Evolutionary conservation across 2,797 vertebrate genomes (phyloP).

Genomic region (Argyrosomus regius): DNA sequence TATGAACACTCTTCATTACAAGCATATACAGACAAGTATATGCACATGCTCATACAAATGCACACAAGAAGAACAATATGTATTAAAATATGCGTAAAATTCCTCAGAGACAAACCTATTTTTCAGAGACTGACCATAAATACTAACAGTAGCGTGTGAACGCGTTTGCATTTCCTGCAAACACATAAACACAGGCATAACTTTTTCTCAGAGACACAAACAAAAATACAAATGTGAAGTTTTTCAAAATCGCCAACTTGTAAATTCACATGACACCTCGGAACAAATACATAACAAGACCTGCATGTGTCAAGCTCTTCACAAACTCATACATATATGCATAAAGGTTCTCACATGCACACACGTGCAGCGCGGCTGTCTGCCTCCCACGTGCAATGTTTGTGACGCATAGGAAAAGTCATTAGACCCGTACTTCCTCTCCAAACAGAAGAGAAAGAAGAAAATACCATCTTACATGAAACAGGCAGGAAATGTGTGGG

Average conservation of each 20-base stretch:
- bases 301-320: slow-evolving; percentile 42
- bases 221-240: slow-evolving; percentile 26
- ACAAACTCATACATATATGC: slow-evolving; percentile 61
- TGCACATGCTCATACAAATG: slow-evolving; percentile 44
- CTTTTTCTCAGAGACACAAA: slow-evolving; percentile 22
- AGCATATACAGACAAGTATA: slow-evolving; percentile 15
- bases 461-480: slow-evolving; percentile 73
- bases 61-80: slow-evolving; percentile 20
- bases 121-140: slow-evolving; percentile 35
- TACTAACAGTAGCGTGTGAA: slow-evolving; percentile 24
- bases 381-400: slow-evolving; percentile 75
- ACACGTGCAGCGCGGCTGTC: slow-evolving; percentile 66
- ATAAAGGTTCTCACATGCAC: slow-evolving; percentile 65
- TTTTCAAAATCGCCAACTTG: slow-evolving; percentile 36
- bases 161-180: slow-evolving; percentile 22
- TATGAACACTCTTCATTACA: not conserved
- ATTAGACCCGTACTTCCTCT: slow-evolving; percentile 81
- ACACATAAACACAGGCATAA: slow-evolving; percentile 19
- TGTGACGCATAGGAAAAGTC: slow-evolving; percentile 83
- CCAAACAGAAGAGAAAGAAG: slow-evolving; percentile 76
- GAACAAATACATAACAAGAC: slow-evolving; percentile 52
- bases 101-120: slow-evolving; percentile 46
- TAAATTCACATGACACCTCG: slow-evolving; percentile 36
- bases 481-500: slow-evolving; percentile 82
- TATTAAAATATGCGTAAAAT: slow-evolving; percentile 7